Percentiles rank a stretch among this genome's conserved stretches.
Conservation (phyloP, 2,797 vertebrate species). For the Nasua narica region DNA sequence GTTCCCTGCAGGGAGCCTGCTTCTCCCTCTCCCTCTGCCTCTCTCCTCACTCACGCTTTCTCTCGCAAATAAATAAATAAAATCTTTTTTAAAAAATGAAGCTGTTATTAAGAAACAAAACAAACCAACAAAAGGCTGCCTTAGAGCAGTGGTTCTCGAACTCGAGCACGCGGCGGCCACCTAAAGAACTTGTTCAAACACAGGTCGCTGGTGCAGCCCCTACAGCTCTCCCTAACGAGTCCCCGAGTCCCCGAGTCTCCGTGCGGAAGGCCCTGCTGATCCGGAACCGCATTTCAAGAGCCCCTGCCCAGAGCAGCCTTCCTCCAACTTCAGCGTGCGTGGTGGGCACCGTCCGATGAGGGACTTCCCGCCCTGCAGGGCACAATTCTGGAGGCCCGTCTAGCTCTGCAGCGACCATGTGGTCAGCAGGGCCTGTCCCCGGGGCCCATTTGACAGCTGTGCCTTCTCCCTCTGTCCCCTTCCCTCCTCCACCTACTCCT, state of each 20-base stretch:
- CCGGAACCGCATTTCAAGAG: not conserved
- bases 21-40: not conserved
- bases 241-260: too few species aligned
- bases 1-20: too few species aligned
- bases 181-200: not conserved
- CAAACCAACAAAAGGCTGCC: not conserved
- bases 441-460: not conserved
- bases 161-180: not conserved
- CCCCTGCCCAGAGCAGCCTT: not conserved
- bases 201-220: rapidly evolving
- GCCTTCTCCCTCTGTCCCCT: not conserved
- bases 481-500: not conserved
- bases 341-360: not conserved
- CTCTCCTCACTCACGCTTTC: too few species aligned
- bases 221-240: too few species aligned
- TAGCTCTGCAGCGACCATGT: not conserved
- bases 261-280: not conserved
- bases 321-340: rapidly evolving
- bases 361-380: not conserved
- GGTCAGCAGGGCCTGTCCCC: not conserved
- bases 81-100: not conserved
- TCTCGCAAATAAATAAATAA: not conserved
- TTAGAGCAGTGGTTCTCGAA: not conserved
- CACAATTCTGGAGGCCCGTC: not conserved
- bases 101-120: not conserved